A percentile compares a stretch with the other conserved stretches of the same genome.
Evolutionary conservation across 2,797 vertebrate species (phyloP).

Genomic region (Hemitrygon akajei): DNA sequence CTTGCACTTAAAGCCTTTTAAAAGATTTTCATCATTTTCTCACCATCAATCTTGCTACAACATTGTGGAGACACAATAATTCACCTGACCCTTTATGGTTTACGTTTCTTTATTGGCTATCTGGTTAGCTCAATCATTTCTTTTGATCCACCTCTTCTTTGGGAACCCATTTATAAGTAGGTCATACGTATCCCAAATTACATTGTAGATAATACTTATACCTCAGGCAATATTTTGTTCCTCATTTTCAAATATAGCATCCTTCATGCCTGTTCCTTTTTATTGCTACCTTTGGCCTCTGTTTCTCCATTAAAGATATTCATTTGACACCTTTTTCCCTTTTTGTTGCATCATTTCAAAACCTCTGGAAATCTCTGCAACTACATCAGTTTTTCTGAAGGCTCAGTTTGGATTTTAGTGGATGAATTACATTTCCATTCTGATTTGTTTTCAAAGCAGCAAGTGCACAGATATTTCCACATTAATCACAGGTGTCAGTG

Average conservation of each 20-base stretch:
- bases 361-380: constrained; percentile 20
- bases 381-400: background rate
- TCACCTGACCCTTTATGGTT: background rate
- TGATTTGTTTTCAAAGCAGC: constrained; percentile 6
- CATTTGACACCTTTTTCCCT: constrained; percentile 24
- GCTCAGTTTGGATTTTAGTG: constrained; percentile 14
- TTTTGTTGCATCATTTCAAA: constrained; percentile 22
- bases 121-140: background rate
- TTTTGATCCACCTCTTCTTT: background rate
- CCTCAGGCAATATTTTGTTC: background rate
- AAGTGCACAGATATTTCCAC: background rate
- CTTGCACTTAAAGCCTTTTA: background rate
- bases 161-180: background rate
- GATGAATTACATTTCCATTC: constrained; percentile 27
- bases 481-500: background rate
- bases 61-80: background rate
- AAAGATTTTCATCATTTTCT: background rate
- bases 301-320: background rate
- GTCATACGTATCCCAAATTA: background rate
- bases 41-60: background rate
- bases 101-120: background rate
- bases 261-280: background rate
- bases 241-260: background rate
- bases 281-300: background rate
- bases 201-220: constrained; percentile 1